Base-by-base conservation (phyloP, 2,113 vertebrate genomes). In the Xyrauchen texanus region DNA sequence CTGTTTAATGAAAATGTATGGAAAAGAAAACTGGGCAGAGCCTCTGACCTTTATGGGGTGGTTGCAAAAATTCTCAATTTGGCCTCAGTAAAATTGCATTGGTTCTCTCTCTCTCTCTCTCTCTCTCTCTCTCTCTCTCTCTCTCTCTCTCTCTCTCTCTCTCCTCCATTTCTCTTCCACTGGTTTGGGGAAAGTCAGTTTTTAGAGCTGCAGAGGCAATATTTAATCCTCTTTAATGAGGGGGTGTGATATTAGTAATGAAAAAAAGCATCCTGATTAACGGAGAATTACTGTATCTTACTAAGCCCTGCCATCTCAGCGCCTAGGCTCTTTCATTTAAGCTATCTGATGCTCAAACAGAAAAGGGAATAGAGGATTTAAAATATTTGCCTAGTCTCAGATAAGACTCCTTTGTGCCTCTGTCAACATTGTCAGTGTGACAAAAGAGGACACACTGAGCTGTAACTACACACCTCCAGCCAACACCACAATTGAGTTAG, bases 191-290 rank as follows among this genome's bases (percentile, higher is more conserved):
- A 62, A 62, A 57, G 7, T 45, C 68, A 12, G 52, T 15, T 70
- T 82, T 72, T 81, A 61, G 64, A 45, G 79, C 65, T 55, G 66
- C 67, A 47, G 63, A 55, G 78, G 70, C 71, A 69, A 64, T 69
- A 68, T 81, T 73, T 74, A 68, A 81, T 81, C 68, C 12, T 7
- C 45, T 78, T 81, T 78, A 81, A 77, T 67, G 64, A 81, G 79
- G 51, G 78, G 52, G 45, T 71, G 66, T 53, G 73, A 81, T 78
- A 78, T 84, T 68, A 81, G 70, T 78, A 76, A 81, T 52, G 34
- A 63, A 76, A 81, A 81, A 69, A 76, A 61, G 58, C 68, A 67
- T 68, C 64, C 69, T 84, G 76, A 84, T 81, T 72, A 81, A 78
- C 65, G 69, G 60, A 63, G 49, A 68, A 80, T 77, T 64, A 83